A percentile compares a stretch with the other conserved stretches of the same genome.
These are phyloP conservation scores for Lordiphosa stackelbergi DNA, from an alignment of 1,140 invertebrate genomes.

Conservation along the genomic window DNA sequence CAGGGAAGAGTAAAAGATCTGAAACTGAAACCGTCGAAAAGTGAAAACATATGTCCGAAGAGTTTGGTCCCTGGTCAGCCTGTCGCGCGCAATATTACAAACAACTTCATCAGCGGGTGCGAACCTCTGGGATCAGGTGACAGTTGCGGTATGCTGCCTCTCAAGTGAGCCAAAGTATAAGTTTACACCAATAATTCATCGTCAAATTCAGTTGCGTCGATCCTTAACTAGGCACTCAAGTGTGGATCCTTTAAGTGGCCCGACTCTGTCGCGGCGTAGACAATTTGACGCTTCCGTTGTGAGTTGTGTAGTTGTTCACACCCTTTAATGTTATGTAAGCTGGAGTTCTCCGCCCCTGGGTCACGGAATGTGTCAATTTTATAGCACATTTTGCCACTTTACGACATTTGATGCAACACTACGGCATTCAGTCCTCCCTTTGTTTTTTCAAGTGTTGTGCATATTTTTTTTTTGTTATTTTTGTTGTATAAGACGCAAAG, in stretches of 20 bases:
- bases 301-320: conserved; percentile 22
- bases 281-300: conserved; percentile 72
- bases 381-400: conserved; percentile 65
- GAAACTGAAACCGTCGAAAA: conserved; percentile 46
- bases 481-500: conserved; percentile 19
- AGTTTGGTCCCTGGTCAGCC: conserved; percentile 17
- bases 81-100: conserved; percentile 42
- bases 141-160: conserved; percentile 68
- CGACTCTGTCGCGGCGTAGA: conserved; percentile 48
- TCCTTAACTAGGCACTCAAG: conserved; percentile 46
- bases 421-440: conserved; percentile 14
- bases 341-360: conserved; percentile 5
- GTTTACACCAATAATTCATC: conserved; percentile 71
- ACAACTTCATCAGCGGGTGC: conserved; percentile 44
- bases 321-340: conserved; percentile 56
- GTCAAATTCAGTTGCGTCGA: conserved; percentile 66
- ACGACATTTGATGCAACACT: conserved; percentile 45
- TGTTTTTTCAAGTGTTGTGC: conserved; percentile 66
- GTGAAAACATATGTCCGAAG: conserved; percentile 46
- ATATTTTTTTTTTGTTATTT: conserved; percentile 30
- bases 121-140: conserved; percentile 68
- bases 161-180: conserved; percentile 61
- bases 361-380: conserved; percentile 63
- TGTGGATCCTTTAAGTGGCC: conserved; percentile 39
- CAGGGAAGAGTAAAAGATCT: background rate